Evolutionary conservation across 92 coral and sea anemone species (phyloP).

Genomic region (Porites rus): DNA sequence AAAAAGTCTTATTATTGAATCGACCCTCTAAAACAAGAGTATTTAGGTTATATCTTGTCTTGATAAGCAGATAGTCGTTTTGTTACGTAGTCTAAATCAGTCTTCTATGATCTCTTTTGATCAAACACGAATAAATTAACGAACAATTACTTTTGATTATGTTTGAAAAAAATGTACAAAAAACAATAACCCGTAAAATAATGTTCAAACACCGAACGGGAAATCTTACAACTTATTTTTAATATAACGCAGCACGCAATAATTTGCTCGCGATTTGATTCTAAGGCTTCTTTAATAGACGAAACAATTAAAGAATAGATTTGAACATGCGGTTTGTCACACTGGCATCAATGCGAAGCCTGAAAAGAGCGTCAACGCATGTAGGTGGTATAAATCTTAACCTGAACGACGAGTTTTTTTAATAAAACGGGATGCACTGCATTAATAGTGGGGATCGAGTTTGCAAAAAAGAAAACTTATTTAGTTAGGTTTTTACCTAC

Average conservation of each 20-base stretch:
- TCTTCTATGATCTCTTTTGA: slow-evolving; percentile 21
- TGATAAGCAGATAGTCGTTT: background rate
- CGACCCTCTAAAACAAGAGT: background rate
- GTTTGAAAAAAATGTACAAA: slow-evolving; percentile 15
- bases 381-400: background rate
- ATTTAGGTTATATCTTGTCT: background rate
- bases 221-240: slow-evolving; percentile 14
- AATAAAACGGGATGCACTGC: background rate
- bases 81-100: background rate
- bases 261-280: background rate
- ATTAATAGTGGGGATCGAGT: background rate
- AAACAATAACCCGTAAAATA: slow-evolving; percentile 21
- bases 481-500: slow-evolving; percentile 7
- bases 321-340: background rate
- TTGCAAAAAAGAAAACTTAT: background rate
- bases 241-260: background rate
- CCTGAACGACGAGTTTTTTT: background rate
- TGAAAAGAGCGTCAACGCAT: no score
- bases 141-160: background rate
- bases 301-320: background rate
- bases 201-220: background rate
- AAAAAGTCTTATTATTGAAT: background rate
- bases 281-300: background rate
- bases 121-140: slow-evolving; percentile 1
- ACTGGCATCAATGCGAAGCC: no score